Percentiles rank a stretch among this genome's conserved stretches.
Conservation (phyloP, 64 coral and sea anemone genomes). For the Anthopleura sola region DNA sequence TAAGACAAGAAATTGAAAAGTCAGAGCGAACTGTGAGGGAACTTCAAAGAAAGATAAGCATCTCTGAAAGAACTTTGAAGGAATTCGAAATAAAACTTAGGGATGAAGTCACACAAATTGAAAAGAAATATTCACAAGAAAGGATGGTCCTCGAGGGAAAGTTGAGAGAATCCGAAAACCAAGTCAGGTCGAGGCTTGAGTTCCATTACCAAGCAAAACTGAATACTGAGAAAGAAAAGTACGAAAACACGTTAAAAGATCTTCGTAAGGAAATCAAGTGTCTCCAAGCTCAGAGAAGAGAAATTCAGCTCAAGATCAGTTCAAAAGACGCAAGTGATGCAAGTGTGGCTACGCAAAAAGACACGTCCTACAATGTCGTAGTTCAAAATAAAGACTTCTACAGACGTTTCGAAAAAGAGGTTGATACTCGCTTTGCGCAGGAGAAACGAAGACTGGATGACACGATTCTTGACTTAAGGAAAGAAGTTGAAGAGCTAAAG, state of each 20-base stretch:
- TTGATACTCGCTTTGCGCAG: background rate
- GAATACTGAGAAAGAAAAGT: conserved; percentile 47
- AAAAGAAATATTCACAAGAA: conserved; percentile 33
- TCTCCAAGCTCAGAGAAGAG: conserved; percentile 52
- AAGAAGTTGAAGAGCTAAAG: conserved; percentile 36
- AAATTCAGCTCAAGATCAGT: conserved; percentile 52
- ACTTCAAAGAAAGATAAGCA: conserved; percentile 6
- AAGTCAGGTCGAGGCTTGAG: conserved; percentile 17
- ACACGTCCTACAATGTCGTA: background rate
- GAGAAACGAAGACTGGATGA: conserved; percentile 29
- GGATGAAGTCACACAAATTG: conserved; percentile 1
- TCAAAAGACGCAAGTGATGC: background rate
- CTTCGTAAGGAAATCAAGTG: conserved; percentile 52
- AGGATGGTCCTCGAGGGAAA: conserved; percentile 15
- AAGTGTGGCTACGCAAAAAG: background rate
- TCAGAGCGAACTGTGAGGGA: conserved; percentile 18
- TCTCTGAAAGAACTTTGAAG: conserved; percentile 19
- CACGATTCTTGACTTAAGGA: conserved; percentile 18
- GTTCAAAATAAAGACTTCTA: conserved; percentile 10
- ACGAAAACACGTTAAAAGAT: conserved; percentile 39
- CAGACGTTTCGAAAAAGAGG: background rate
- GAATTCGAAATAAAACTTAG: conserved; percentile 37
- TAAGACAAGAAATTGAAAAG: conserved; percentile 24
- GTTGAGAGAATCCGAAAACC: conserved; percentile 10
- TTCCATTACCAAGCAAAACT: conserved; percentile 25